Evolutionary conservation across 2,113 vertebrate genomes (phyloP).

Genomic region (Epinephelus lanceolatus): DNA sequence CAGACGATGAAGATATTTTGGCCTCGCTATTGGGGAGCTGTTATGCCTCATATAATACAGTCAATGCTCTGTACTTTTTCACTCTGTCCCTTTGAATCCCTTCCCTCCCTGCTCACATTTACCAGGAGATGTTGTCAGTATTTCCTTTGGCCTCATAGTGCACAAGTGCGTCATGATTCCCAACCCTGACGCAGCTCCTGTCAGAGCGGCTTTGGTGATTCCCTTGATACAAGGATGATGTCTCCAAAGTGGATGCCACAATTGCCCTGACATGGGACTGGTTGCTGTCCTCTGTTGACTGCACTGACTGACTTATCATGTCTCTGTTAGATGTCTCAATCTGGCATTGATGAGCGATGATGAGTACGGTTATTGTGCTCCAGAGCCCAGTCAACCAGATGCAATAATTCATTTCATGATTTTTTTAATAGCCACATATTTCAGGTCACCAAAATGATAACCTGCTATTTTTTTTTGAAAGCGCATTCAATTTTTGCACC

Average conservation of each 20-base stretch:
- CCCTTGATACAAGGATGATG: constrained; percentile 23
- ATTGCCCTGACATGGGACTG: constrained; percentile 3
- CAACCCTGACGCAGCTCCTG: constrained; percentile 60
- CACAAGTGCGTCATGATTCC: constrained; percentile 35
- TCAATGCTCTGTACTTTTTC: background rate
- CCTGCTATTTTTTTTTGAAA: background rate
- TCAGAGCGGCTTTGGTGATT: constrained; percentile 56
- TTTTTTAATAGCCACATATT: background rate
- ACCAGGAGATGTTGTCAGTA: constrained; percentile 25
- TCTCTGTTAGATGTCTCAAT: constrained; percentile 19
- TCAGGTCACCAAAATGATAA: background rate
- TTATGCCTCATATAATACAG: too few species aligned
- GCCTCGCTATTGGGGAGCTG: too few species aligned
- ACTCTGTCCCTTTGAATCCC: constrained; percentile 14
- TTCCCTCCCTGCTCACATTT: constrained; percentile 21
- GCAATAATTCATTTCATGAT: background rate
- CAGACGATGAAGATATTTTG: too few species aligned
- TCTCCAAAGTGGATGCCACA: constrained; percentile 26
- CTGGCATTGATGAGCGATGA: background rate
- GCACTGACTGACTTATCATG: constrained; percentile 12
- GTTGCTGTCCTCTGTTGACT: constrained; percentile 30
- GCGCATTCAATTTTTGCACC: background rate
- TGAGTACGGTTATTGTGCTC: background rate
- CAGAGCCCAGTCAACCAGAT: background rate
- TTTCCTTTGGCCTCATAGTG: constrained; percentile 18